phyloP scores from a whole-genome alignment of 2,797 vertebrate genomes.

The Mus spretus region DNA sequence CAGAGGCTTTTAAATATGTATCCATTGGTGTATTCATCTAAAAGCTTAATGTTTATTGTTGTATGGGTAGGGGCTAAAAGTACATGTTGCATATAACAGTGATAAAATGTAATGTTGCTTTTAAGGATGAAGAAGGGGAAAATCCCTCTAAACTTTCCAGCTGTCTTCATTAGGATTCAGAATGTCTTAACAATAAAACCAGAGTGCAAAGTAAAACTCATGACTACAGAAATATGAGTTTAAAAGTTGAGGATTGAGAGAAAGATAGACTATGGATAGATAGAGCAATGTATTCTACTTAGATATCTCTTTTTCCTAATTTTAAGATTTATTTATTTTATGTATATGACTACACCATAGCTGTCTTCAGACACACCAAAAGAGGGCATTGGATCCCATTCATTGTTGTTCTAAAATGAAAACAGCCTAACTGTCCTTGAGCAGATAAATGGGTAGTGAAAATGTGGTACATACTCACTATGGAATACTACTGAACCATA shows the following conservation, averaged over 20 bases:
- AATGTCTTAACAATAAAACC: conserved; percentile 57
- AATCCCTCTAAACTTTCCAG: conserved; percentile 14
- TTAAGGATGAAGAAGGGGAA: not conserved
- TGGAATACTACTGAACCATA: not conserved
- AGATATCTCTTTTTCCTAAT: not conserved
- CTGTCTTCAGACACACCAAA: not conserved
- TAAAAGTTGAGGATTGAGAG: not conserved
- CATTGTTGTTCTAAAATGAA: not conserved
- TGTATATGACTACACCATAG: not conserved
- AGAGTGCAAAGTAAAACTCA: conserved; percentile 61
- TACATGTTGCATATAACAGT: not conserved
- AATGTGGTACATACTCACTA: not conserved
- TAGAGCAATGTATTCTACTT: not conserved
- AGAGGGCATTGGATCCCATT: not conserved
- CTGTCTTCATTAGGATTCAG: conserved; percentile 44
- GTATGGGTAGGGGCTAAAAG: conserved; percentile 17
- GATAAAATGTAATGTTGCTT: not conserved
- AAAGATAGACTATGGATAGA: not conserved
- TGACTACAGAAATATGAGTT: conserved; percentile 37
- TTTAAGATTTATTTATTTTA: not conserved
- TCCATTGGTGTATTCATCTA: conserved; percentile 6
- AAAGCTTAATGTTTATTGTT: conserved; percentile 26
- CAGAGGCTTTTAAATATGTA: conserved; percentile 48
- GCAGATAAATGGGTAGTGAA: not conserved
- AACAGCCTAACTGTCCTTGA: not conserved